These are phyloP conservation scores for Theropithecus gelada DNA, from an alignment of 2,113 vertebrate genomes.

Conservation along the genomic window DNA sequence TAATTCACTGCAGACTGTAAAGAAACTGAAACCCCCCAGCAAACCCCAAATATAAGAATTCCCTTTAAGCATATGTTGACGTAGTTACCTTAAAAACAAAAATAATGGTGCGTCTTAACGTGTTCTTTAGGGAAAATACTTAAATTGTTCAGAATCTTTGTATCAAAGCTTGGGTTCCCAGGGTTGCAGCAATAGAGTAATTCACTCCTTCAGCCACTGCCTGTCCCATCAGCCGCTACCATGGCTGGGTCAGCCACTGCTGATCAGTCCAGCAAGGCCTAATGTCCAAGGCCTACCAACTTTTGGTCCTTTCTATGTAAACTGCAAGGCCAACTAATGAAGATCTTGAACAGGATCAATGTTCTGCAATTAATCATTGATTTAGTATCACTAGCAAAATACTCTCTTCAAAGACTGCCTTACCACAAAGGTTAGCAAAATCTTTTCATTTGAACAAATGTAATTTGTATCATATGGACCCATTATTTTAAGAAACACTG, in stretches of 20 bases:
- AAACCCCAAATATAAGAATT: constrained; percentile 41
- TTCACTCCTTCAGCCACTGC: not conserved
- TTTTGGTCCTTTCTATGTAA: not conserved
- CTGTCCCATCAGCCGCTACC: not conserved
- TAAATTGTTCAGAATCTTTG: not conserved
- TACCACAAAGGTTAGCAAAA: not conserved
- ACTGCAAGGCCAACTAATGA: not conserved
- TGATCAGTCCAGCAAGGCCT: not conserved
- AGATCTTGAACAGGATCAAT: not conserved
- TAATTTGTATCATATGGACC: not conserved
- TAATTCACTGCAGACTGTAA: constrained; percentile 39
- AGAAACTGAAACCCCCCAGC: constrained; percentile 53
- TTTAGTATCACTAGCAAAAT: not conserved
- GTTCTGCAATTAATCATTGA: not conserved
- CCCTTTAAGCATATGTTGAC: not conserved
- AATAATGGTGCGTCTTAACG: constrained; percentile 1
- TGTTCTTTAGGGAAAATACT: not conserved
- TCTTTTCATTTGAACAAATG: constrained; percentile 6
- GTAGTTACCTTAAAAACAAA: not conserved
- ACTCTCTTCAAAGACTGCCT: not conserved
- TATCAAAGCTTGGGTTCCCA: not conserved
- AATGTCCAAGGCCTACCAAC: not conserved
- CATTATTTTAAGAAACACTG: not conserved
- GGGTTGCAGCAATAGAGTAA: fast-evolving
- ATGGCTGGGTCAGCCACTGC: not conserved